phyloP scores from a whole-genome alignment of 2,888 invertebrate genomes.

The Melikaiella ostensackeni region DNA sequence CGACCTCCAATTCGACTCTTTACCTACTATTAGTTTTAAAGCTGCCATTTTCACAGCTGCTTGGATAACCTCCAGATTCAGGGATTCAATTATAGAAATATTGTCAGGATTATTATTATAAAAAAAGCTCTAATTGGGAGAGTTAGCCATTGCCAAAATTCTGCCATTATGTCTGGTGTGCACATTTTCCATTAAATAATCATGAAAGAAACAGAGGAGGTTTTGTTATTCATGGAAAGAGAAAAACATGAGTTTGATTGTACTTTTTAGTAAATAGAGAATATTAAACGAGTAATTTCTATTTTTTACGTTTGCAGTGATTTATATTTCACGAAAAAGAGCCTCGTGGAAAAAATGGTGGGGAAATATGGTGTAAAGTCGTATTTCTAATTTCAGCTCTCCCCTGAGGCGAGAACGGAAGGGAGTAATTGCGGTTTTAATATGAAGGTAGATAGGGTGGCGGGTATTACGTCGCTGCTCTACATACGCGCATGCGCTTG shows the following conservation, averaged over 20 bases:
- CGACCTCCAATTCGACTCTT: conserved; percentile 28
- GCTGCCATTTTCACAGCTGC: conserved; percentile 17
- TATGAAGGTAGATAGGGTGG: conserved; percentile 35
- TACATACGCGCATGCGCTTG: conserved; percentile 13
- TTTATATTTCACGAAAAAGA: conserved; percentile 19
- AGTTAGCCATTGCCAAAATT: neutral
- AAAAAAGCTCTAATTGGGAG: neutral
- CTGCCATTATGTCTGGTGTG: no score
- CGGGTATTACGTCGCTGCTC: conserved; percentile 9
- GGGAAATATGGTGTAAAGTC: conserved; percentile 14
- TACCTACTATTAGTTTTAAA: conserved; percentile 26
- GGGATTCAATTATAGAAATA: neutral
- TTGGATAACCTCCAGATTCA: conserved; percentile 10
- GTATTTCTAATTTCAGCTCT: conserved; percentile 32
- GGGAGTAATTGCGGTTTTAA: conserved; percentile 54
- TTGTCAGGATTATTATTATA: neutral
- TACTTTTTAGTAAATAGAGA: no score
- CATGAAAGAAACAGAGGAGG: neutral
- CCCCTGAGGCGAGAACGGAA: conserved; percentile 16
- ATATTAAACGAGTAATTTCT: neutral
- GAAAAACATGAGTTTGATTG: no score
- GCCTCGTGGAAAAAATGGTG: neutral
- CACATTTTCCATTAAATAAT: neutral
- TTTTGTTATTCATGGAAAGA: no score
- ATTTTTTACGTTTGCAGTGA: neutral